Evolutionary conservation across 92 coral and sea anemone genomes (phyloP), one percentile per base, ranked within the genome.

Genomic region (Siderastrea siderea): DNA sequence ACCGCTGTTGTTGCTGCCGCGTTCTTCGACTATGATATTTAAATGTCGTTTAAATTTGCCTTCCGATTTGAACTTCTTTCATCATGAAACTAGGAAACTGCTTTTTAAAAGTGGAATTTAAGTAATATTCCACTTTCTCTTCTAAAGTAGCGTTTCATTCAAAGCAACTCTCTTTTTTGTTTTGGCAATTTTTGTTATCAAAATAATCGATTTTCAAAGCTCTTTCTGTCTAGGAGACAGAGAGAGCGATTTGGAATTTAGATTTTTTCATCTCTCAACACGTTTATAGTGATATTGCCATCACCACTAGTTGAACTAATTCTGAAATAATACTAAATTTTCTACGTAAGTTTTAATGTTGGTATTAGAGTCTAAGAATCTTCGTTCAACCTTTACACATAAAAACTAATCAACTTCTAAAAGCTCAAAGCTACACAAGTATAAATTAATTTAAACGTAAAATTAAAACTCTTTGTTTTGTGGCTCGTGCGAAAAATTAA

Each of bases 181-280:
- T 60, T 17, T 7, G 46, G 69, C 16, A 10, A 45, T 16, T 47
- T 71, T 70, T 38, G 16, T 45, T 49, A 38, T 67, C 16, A 13
- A 45, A 50, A 52, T 7, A 62, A 10, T 7, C 51, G 19, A 43
- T 70, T 38, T 47, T 45, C 3, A 71, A 63, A 64, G 73, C 26
- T 47, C 66, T 48, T 84, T 64, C 65, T 62, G 6, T 61, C 87
- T 52, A 84, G 74, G 87, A 64, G 50, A 84, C 81, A 14, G 44
- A 58, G 15, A 44, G 1, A 53, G 44, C 64, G 16, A 60, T 12
- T 47, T 84, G 87, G 87, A 84, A 84, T 84, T 72, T 74, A 15
- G 45, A 72, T 84, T 50, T 38, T 73, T 73, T 52, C 8, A 47
- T 4, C 19, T 45, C 13, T 53, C 57, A 1, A 0, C 57, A 53